Evolutionary conservation across 1,140 invertebrate species (phyloP).

Genomic region (Conus ventricosus): DNA sequence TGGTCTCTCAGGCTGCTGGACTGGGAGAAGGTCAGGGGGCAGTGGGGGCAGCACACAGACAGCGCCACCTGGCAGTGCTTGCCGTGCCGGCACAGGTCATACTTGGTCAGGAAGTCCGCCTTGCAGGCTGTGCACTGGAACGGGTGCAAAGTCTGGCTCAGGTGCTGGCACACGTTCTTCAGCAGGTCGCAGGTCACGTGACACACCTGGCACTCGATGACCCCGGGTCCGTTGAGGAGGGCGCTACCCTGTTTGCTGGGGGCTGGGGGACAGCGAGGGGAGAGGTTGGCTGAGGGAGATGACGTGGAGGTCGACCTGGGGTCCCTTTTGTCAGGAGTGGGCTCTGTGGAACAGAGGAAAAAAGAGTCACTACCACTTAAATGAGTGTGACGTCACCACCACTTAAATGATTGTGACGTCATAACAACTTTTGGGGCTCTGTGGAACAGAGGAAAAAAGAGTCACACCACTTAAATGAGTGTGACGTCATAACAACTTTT

Average conservation of each 20-base stretch:
- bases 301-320: neutral
- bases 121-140: slow-evolving; percentile 16
- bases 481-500: too few relatives aligned
- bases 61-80: slow-evolving; percentile 3
- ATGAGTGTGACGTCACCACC: too few relatives aligned
- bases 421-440: too few relatives aligned
- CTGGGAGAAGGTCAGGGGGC: slow-evolving; percentile 5
- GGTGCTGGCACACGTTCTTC: neutral
- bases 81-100: slow-evolving; percentile 18
- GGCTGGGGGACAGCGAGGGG: neutral
- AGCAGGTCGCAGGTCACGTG: neutral
- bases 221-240: neutral
- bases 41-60: neutral
- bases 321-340: neutral
- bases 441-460: too few relatives aligned
- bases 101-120: neutral
- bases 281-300: neutral
- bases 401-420: too few relatives aligned
- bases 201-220: neutral
- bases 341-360: neutral
- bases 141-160: neutral
- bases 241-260: neutral
- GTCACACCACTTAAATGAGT: too few relatives aligned
- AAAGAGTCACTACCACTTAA: neutral
- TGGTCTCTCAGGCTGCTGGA: slow-evolving; percentile 24